Percentiles rank a stretch among this genome's conserved stretches.
phyloP scores from a whole-genome alignment of 2,888 invertebrate genomes.

The Biston betularia region DNA sequence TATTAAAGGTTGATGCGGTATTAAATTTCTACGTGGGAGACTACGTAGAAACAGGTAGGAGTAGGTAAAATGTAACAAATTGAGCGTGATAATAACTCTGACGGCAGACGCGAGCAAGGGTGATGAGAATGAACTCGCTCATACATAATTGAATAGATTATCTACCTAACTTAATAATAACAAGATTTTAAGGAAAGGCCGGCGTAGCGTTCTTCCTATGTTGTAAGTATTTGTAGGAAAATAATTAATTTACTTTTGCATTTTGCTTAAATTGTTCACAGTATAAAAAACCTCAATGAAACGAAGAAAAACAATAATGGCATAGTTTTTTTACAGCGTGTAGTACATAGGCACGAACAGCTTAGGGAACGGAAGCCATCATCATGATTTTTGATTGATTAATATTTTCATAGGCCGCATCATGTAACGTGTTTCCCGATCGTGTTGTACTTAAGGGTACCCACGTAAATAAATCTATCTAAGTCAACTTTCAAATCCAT shows the following conservation, averaged over 20 bases:
- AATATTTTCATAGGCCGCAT: no score
- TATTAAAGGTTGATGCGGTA: neutral
- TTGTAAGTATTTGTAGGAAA: constrained; percentile 9
- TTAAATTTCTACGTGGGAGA: constrained; percentile 4
- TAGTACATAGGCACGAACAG: no score
- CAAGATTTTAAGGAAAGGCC: constrained; percentile 14
- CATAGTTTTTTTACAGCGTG: neutral
- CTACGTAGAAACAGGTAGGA: neutral
- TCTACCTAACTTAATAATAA: constrained; percentile 10
- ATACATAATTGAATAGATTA: constrained; percentile 22
- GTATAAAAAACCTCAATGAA: constrained; percentile 1
- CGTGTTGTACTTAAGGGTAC: no score
- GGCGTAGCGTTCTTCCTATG: neutral
- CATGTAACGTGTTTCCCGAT: no score
- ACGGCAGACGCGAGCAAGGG: constrained; percentile 29
- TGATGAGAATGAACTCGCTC: constrained; percentile 9
- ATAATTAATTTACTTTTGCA: neutral
- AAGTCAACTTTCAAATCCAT: no score
- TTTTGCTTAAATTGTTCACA: constrained; percentile 8
- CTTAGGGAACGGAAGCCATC: no score
- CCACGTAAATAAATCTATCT: no score
- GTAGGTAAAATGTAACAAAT: constrained; percentile 19
- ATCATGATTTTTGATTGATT: no score
- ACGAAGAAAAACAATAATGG: neutral
- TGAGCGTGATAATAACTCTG: constrained; percentile 35